Conservation (phyloP, 2,888 invertebrate genomes). For the Ypsolopha sequella region DNA sequence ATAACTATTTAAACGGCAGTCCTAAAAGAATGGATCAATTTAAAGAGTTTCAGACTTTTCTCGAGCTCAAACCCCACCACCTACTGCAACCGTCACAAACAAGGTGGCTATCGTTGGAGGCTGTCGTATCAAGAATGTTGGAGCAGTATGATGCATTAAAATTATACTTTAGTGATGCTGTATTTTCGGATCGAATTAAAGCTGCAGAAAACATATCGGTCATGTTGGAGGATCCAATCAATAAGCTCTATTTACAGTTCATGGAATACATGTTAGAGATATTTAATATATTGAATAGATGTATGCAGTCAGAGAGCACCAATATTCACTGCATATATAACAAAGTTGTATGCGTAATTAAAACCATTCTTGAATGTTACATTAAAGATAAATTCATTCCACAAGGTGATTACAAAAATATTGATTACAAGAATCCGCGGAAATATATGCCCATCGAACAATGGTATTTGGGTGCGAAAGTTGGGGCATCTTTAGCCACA, state of each 20-base stretch:
- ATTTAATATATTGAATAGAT: neutral
- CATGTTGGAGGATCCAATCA: slow-evolving; percentile 7
- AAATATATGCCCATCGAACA: too few relatives aligned
- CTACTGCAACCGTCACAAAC: slow-evolving; percentile 10
- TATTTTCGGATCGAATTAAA: slow-evolving; percentile 2
- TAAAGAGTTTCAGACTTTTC: slow-evolving; percentile 7
- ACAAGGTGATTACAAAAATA: too few relatives aligned
- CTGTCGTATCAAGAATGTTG: slow-evolving; percentile 8
- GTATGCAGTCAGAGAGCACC: too few relatives aligned
- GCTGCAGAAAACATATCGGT: slow-evolving; percentile 4
- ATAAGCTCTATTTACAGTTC: slow-evolving; percentile 7
- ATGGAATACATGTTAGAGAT: slow-evolving; percentile 7
- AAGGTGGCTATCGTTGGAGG: slow-evolving; percentile 9
- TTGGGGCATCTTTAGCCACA: slow-evolving; percentile 1
- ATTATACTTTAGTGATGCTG: slow-evolving; percentile 5
- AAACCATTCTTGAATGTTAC: too few relatives aligned
- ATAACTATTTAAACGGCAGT: slow-evolving; percentile 12
- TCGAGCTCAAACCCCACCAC: slow-evolving; percentile 5
- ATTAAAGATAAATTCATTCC: too few relatives aligned
- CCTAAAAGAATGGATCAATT: slow-evolving; percentile 12
- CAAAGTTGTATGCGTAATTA: too few relatives aligned
- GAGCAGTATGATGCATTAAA: slow-evolving; percentile 6
- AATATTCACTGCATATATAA: too few relatives aligned
- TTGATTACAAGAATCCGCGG: too few relatives aligned
- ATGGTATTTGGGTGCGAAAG: too few relatives aligned